These are phyloP conservation scores for Chiridota heheva DNA, from an alignment of 35 echinoderm and acorn worm genomes.

Conservation along the genomic window DNA sequence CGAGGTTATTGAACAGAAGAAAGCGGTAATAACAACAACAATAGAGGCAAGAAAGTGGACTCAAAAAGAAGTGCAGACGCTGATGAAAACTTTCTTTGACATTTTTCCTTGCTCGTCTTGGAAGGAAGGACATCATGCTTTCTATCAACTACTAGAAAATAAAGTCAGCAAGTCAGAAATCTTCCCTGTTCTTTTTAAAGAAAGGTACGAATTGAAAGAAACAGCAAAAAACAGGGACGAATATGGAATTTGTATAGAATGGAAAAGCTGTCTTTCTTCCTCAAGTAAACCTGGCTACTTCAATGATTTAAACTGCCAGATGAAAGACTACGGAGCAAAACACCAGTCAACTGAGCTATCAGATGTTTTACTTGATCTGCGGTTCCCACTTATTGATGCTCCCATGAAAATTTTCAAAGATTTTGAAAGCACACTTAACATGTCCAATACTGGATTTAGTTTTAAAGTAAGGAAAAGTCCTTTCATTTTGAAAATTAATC, in stretches of 20 bases:
- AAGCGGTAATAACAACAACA: not conserved
- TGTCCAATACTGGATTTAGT: not conserved
- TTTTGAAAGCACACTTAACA: constrained; percentile 16
- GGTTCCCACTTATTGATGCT: constrained; percentile 16
- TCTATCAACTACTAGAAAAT: no score
- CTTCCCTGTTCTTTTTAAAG: constrained; percentile 4
- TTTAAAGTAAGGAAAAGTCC: not conserved
- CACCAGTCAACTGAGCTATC: not conserved
- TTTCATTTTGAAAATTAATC: no score
- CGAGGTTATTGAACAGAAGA: not conserved
- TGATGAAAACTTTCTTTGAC: not conserved
- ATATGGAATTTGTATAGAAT: not conserved
- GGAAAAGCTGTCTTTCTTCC: constrained; percentile 10
- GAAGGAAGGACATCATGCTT: no score
- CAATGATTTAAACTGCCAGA: not conserved
- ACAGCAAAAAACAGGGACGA: no score
- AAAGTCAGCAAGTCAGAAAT: not conserved
- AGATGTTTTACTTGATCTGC: constrained; percentile 1
- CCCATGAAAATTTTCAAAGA: not conserved
- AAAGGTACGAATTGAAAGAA: not conserved
- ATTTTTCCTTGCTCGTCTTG: constrained; percentile 33
- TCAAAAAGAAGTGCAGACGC: not conserved
- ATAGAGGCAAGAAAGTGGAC: no score
- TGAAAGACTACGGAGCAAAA: not conserved
- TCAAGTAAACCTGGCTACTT: constrained; percentile 10